Conservation (phyloP, 1,140 invertebrate species). For the Sitobion miscanthi region DNA sequence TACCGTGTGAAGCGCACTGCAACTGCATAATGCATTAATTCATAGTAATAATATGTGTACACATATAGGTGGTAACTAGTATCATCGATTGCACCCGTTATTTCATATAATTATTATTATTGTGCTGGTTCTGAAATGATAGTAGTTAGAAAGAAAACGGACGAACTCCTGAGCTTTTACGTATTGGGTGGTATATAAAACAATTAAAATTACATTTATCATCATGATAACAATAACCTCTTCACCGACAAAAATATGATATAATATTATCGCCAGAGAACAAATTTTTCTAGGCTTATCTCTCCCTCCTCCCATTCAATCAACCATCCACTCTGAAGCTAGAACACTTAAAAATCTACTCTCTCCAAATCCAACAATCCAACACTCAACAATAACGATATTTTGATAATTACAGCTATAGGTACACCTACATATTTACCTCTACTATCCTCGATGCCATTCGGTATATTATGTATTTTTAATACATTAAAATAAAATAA, state of each 20-base stretch:
- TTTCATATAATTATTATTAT: neutral
- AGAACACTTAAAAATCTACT: neutral
- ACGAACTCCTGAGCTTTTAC: neutral
- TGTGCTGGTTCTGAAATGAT: neutral
- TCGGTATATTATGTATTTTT: neutral
- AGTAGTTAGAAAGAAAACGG: neutral
- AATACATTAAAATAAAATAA: neutral
- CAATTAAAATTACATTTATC: neutral
- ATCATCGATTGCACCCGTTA: neutral
- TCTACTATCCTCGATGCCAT: neutral
- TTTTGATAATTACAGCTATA: neutral
- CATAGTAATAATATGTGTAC: neutral
- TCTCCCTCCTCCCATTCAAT: neutral
- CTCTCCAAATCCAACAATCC: neutral
- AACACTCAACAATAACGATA: conserved; percentile 1
- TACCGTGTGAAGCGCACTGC: neutral
- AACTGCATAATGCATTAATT: neutral
- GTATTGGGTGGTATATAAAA: neutral
- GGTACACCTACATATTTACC: neutral
- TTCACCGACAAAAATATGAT: neutral
- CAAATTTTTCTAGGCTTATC: neutral
- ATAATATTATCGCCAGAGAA: neutral
- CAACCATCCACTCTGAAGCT: neutral
- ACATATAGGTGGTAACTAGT: neutral
- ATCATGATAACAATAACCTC: neutral